phyloP scores from a whole-genome alignment of 2,888 invertebrate genomes.

The Mellilla xanthometata region DNA sequence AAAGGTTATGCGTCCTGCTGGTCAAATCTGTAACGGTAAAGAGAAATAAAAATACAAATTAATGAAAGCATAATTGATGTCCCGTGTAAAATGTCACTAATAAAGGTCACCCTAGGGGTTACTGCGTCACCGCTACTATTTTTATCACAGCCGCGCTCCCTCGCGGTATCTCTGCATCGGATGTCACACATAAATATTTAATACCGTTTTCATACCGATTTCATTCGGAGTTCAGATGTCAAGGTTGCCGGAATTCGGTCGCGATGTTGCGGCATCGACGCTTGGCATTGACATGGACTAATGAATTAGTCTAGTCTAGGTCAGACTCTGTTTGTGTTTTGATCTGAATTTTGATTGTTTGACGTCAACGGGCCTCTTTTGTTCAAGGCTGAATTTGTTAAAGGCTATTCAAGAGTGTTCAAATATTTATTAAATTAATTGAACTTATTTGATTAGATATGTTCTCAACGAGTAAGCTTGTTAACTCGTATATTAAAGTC shows the following conservation, averaged over 20 bases:
- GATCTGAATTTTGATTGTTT: conserved; percentile 1
- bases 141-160: conserved; percentile 17
- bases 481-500: too few species aligned
- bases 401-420: too few species aligned
- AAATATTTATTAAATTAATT: too few species aligned
- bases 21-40: too few species aligned
- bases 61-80: too few species aligned
- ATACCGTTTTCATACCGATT: conserved; percentile 13
- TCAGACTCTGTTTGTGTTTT: conserved; percentile 5
- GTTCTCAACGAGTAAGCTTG: too few species aligned
- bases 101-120: too few species aligned
- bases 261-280: conserved; percentile 10
- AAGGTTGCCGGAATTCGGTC: conserved; percentile 14
- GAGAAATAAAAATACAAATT: too few species aligned
- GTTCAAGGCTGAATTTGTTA: too few species aligned
- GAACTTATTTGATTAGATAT: too few species aligned
- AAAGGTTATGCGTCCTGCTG: too few species aligned
- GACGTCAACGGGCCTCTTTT: not conserved
- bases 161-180: conserved; percentile 17
- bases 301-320: conserved; percentile 9
- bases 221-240: conserved; percentile 13
- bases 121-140: conserved; percentile 4
- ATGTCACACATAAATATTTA: conserved; percentile 22
- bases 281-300: conserved; percentile 8
- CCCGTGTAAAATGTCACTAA: too few species aligned